Percentiles rank a stretch among this genome's conserved stretches.
Evolutionary conservation across 2,113 vertebrate species (phyloP).

Genomic region (Eclectus roratus): DNA sequence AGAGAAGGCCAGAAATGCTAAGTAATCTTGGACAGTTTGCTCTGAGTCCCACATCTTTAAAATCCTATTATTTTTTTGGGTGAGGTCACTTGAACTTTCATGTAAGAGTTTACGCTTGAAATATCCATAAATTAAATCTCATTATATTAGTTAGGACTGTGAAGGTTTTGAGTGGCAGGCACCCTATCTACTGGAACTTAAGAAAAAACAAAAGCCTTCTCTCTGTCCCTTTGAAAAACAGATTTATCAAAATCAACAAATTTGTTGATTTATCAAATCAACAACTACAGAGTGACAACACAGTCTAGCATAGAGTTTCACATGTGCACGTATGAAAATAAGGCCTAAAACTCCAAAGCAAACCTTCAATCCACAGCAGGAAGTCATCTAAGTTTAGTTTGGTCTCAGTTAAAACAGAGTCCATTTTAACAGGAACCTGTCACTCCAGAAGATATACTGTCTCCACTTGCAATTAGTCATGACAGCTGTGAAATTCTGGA

Average conservation of each 20-base stretch:
- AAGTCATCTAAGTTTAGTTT: background rate
- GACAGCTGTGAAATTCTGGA: background rate
- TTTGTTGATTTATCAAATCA: background rate
- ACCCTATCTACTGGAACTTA: background rate
- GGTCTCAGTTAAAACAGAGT: background rate
- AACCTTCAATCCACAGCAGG: background rate
- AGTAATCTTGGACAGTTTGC: background rate
- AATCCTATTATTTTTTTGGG: background rate
- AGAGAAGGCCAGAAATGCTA: background rate
- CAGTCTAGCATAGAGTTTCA: background rate
- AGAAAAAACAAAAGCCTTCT: background rate
- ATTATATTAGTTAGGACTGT: background rate
- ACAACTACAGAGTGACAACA: background rate
- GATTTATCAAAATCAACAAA: background rate
- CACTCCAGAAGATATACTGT: background rate
- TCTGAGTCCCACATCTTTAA: background rate
- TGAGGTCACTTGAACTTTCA: background rate
- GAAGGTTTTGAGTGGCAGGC: background rate
- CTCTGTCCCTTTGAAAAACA: background rate
- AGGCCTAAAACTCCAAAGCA: background rate
- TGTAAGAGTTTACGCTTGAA: background rate
- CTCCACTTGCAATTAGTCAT: background rate
- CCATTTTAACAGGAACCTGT: background rate
- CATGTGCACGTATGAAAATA: background rate
- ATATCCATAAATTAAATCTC: background rate